These are phyloP conservation scores for Lagopus muta DNA, from an alignment of 2,113 vertebrate genomes.

Conservation along the genomic window DNA sequence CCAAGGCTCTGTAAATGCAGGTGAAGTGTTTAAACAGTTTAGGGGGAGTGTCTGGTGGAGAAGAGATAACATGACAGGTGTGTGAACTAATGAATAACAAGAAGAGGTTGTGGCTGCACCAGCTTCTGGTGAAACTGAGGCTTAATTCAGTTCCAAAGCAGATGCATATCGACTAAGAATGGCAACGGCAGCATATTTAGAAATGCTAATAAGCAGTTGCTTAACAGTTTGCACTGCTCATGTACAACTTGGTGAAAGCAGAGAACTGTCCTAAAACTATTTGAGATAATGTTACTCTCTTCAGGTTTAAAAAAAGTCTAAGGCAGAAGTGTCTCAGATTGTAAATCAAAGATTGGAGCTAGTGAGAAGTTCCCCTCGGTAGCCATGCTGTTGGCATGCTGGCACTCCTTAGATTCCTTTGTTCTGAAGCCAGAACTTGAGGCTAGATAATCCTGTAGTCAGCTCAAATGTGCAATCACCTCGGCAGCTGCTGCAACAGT, in stretches of 20 bases:
- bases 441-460: background rate
- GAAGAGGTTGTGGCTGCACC: background rate
- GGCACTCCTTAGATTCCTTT: background rate
- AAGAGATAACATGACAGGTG: background rate
- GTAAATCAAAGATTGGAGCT: background rate
- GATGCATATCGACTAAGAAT: background rate
- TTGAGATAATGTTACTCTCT: background rate
- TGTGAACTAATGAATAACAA: background rate
- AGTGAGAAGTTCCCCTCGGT: background rate
- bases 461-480: background rate
- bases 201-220: background rate
- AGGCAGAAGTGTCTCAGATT: background rate
- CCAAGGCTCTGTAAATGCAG: background rate
- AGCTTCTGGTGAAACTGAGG: background rate
- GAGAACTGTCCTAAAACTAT: background rate
- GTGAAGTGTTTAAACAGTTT: background rate
- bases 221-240: rapidly evolving
- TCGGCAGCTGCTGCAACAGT: background rate
- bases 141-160: background rate
- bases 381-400: rapidly evolving
- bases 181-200: background rate
- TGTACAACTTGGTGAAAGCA: background rate
- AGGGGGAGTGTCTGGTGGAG: background rate
- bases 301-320: background rate
- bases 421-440: background rate